A percentile compares a stretch with the other conserved stretches of the same genome.
phyloP scores from a whole-genome alignment of 2,888 invertebrate genomes.

The Resseliella maxima region DNA sequence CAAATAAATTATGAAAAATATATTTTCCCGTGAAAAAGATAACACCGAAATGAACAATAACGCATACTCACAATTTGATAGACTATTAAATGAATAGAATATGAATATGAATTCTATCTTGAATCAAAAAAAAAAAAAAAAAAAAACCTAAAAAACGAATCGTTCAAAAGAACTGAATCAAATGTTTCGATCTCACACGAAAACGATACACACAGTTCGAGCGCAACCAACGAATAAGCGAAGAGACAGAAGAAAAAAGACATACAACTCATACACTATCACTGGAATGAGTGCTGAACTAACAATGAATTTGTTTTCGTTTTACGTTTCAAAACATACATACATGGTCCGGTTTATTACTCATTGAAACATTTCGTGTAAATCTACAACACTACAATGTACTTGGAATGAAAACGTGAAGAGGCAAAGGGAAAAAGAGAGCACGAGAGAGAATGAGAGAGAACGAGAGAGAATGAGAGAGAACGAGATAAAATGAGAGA shows the following conservation, averaged over 20 bases:
- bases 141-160: background rate
- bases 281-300: constrained; percentile 37
- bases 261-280: background rate
- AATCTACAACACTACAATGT: background rate
- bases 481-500: background rate
- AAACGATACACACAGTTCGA: background rate
- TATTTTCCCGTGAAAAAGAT: no score
- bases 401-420: constrained; percentile 11
- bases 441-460: no score
- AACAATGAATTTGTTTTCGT: constrained; percentile 55
- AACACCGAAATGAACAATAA: no score
- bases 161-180: background rate
- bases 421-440: background rate
- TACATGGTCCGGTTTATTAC: constrained; percentile 51
- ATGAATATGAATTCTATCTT: no score
- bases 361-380: constrained; percentile 51
- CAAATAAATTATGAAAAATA: no score
- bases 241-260: background rate
- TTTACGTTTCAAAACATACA: constrained; percentile 53
- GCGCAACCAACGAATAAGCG: background rate
- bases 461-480: background rate
- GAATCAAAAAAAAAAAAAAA: background rate
- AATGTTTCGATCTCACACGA: constrained; percentile 24
- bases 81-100: background rate
- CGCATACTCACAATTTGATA: no score